A percentile compares a stretch with the other conserved stretches of the same genome.
phyloP scores from a whole-genome alignment of 2,113 vertebrate genomes.

The Rhea americana region DNA sequence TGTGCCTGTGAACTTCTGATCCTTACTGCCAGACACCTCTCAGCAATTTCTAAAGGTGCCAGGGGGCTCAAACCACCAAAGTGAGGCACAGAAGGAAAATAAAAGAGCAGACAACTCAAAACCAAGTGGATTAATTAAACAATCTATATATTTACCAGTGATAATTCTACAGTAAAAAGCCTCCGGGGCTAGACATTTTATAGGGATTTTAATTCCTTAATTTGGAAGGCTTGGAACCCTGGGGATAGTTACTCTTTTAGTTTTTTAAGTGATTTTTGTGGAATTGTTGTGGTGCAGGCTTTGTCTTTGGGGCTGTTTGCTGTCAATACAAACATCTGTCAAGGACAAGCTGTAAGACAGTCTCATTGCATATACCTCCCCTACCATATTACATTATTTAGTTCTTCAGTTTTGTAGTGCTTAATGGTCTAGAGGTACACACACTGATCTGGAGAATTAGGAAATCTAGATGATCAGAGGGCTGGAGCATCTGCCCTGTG shows the following conservation, averaged over 20 bases:
- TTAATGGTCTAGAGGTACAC: neutral
- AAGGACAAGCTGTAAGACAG: constrained; percentile 46
- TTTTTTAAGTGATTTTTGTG: constrained; percentile 36
- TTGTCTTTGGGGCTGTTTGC: constrained; percentile 53
- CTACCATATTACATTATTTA: neutral
- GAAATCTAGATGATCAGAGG: neutral
- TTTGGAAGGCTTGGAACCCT: constrained; percentile 50
- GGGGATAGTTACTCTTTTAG: constrained; percentile 8
- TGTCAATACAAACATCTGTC: constrained; percentile 61
- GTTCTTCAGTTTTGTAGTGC: neutral
- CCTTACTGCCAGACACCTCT: constrained; percentile 33
- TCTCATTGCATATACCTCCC: neutral
- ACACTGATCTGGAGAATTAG: neutral
- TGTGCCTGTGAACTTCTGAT: constrained; percentile 41
- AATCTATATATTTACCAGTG: constrained; percentile 62
- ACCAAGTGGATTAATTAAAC: constrained; percentile 67
- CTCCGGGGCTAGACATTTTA: neutral
- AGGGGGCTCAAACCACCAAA: constrained; percentile 46
- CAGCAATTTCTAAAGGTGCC: constrained; percentile 6
- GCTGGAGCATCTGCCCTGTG: too few relatives aligned
- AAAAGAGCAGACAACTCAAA: constrained; percentile 47
- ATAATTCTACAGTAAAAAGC: constrained; percentile 47
- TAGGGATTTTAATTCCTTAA: constrained; percentile 60
- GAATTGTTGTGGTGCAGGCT: constrained; percentile 34
- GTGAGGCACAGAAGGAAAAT: constrained; percentile 54